Conservation (phyloP, 2,113 vertebrate genomes). For the Delphinus delphis region DNA sequence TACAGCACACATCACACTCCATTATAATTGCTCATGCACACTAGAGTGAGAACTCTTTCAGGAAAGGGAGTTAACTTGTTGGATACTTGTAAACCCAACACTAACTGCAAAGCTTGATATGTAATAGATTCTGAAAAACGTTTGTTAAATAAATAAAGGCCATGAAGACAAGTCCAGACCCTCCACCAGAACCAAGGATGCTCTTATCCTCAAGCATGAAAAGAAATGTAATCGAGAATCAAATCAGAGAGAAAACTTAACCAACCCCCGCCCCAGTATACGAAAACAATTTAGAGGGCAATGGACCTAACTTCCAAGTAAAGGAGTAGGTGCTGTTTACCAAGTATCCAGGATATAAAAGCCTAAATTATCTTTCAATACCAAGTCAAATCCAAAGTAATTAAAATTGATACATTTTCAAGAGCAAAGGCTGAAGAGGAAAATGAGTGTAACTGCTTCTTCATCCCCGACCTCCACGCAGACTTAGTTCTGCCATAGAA, state of each 20-base stretch:
- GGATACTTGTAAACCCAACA: neutral
- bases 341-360: neutral
- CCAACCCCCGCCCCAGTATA: neutral
- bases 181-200: neutral
- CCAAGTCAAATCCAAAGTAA: neutral
- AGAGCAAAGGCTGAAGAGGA: neutral
- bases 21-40: neutral
- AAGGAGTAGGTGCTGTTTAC: neutral
- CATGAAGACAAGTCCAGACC: neutral
- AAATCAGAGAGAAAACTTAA: conserved; percentile 1
- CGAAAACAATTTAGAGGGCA: neutral
- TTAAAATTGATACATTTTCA: neutral
- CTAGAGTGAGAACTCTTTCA: neutral
- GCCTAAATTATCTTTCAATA: neutral
- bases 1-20: neutral
- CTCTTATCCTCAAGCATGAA: neutral
- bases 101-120: neutral
- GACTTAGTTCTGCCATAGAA: conserved; percentile 4
- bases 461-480: neutral
- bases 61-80: neutral
- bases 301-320: neutral
- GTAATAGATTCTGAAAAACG: neutral
- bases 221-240: neutral
- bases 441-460: neutral
- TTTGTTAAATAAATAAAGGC: neutral